These are phyloP conservation scores for Agrochola macilenta DNA, from an alignment of 2,888 invertebrate species.

Conservation along the genomic window DNA sequence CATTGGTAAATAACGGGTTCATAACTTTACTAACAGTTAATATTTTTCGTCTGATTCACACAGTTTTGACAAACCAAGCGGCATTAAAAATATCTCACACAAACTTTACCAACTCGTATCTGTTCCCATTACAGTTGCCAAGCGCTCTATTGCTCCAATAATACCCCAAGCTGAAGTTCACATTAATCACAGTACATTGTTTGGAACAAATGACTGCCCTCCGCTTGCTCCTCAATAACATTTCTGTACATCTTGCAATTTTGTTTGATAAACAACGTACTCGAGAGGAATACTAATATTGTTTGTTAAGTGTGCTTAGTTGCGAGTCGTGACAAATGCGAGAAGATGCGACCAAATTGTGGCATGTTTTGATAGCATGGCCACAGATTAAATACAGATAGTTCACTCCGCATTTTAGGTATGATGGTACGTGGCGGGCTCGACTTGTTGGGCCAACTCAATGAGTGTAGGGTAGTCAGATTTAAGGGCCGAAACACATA, in stretches of 20 bases:
- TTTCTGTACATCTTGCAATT: conserved; percentile 61
- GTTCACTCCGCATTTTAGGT: no score
- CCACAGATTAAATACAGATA: no score
- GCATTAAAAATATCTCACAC: background rate
- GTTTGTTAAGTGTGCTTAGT: conserved; percentile 49
- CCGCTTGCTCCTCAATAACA: conserved; percentile 56
- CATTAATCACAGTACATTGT: conserved; percentile 63
- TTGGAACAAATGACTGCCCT: conserved; percentile 59
- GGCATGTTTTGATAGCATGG: conserved; percentile 45
- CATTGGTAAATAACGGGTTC: background rate
- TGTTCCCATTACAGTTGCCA: background rate
- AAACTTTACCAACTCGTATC: conserved; percentile 3
- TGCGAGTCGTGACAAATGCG: conserved; percentile 35
- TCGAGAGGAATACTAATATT: conserved; percentile 58
- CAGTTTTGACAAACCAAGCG: background rate
- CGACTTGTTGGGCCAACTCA: no score
- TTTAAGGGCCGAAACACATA: no score
- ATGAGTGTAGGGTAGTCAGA: no score
- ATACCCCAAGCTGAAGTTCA: conserved; percentile 34
- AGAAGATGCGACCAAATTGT: conserved; percentile 43
- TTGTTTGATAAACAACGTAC: conserved; percentile 60
- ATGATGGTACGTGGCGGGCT: no score
- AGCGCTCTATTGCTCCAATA: conserved; percentile 35
- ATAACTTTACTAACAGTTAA: background rate
- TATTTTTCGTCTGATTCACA: background rate